Conservation (phyloP, 2,113 vertebrate species). For the Carlito syrichta region DNA sequence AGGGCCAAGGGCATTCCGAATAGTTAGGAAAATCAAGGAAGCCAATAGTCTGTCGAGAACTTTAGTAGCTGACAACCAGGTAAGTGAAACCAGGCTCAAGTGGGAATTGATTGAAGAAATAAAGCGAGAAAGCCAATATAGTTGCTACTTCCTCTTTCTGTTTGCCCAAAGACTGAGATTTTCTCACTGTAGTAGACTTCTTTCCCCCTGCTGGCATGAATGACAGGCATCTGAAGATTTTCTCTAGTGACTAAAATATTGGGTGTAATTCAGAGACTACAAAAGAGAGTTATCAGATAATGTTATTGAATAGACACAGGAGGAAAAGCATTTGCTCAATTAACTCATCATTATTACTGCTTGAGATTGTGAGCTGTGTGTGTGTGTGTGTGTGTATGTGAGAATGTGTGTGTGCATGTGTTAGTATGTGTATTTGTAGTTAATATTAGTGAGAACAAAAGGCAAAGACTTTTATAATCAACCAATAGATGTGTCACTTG, state of each 20-base stretch:
- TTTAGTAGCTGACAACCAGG: not conserved
- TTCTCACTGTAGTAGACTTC: not conserved
- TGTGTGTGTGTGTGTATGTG: not conserved
- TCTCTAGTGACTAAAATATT: not conserved
- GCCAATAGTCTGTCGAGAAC: not conserved
- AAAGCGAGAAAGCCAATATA: not conserved
- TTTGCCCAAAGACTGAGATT: not conserved
- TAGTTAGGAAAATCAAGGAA: not conserved
- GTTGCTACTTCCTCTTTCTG: not conserved
- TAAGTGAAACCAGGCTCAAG: not conserved
- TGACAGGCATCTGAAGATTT: not conserved
- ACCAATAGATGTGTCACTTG: not conserved
- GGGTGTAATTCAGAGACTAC: not conserved
- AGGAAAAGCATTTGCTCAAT: not conserved
- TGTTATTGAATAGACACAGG: not conserved
- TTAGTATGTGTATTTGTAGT: not conserved
- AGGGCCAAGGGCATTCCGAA: not conserved
- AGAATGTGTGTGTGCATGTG: not conserved
- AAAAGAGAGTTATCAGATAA: not conserved
- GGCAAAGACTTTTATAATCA: not conserved
- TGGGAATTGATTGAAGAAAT: not conserved
- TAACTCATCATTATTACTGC: not conserved
- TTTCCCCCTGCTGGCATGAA: not conserved
- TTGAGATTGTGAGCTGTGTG: not conserved
- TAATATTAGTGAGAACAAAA: not conserved